Percentiles rank a stretch among this genome's conserved stretches.
These are phyloP conservation scores for Halcyon smyrnensis DNA, from an alignment of 2,797 vertebrate genomes.

Conservation along the genomic window DNA sequence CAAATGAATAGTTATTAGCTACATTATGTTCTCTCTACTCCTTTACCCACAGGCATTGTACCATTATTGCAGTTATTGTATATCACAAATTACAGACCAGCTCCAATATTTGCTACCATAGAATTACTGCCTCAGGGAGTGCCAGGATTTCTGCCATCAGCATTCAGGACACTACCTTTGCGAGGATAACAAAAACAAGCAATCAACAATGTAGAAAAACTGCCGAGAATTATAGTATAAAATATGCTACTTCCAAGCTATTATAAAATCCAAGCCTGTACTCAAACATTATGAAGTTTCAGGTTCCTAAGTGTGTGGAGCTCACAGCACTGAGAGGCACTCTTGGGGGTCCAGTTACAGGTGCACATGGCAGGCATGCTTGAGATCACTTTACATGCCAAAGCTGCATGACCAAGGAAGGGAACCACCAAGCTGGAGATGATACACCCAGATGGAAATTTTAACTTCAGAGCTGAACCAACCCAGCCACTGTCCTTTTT, in stretches of 20 bases:
- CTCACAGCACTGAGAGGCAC: fast-evolving
- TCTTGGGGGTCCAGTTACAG: no score
- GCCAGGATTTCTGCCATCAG: slow-evolving; percentile 9
- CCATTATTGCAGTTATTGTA: slow-evolving; percentile 25
- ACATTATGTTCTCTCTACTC: slow-evolving; percentile 12
- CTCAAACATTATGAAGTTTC: background rate
- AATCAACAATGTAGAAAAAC: background rate
- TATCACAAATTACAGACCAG: background rate
- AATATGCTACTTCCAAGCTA: background rate
- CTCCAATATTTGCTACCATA: background rate
- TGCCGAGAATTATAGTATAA: background rate
- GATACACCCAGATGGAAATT: background rate
- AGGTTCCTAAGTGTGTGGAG: background rate
- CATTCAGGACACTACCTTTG: background rate
- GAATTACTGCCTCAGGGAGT: background rate
- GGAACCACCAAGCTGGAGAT: fast-evolving
- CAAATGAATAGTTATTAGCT: slow-evolving; percentile 41
- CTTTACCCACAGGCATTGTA: slow-evolving; percentile 26
- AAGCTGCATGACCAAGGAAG: background rate
- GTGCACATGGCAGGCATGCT: background rate
- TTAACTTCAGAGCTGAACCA: background rate
- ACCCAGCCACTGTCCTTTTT: no score
- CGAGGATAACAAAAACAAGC: background rate
- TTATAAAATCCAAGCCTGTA: background rate
- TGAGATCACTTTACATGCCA: background rate